Conservation (phyloP, 2,797 vertebrate species). For the Coccyzus lansbergi region DNA sequence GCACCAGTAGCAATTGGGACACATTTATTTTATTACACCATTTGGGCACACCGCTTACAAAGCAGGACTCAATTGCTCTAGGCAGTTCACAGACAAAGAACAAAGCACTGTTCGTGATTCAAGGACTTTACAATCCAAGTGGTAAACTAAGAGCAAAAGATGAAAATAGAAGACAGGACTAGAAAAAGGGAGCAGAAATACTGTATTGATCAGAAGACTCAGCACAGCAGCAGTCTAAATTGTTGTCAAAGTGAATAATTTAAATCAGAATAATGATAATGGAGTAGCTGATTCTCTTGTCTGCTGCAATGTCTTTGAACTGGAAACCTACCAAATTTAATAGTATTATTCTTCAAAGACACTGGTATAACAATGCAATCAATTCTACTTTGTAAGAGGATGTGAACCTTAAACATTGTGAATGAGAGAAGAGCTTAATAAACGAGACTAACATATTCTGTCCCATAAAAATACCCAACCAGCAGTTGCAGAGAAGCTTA, state of each 20-base stretch:
- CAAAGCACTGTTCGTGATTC: not conserved
- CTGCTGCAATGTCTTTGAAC: conserved; percentile 12
- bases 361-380: not conserved
- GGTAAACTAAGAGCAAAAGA: conserved; percentile 36
- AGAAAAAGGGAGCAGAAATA: conserved; percentile 5
- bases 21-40: conserved; percentile 8
- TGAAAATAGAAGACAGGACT: conserved; percentile 36
- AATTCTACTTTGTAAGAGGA: conserved; percentile 3
- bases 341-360: not conserved
- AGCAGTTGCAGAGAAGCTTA: not conserved
- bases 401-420: not conserved
- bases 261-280: conserved; percentile 38
- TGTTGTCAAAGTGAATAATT: conserved; percentile 67
- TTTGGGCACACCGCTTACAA: conserved; percentile 12
- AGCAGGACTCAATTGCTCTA: not conserved
- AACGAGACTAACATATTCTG: not conserved
- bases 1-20: not conserved
- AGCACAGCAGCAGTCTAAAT: conserved; percentile 44
- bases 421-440: conserved; percentile 23
- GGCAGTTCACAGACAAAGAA: conserved; percentile 19
- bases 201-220: conserved; percentile 49
- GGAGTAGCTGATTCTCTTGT: not conserved
- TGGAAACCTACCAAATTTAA: not conserved
- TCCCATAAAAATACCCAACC: not conserved
- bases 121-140: conserved; percentile 35